Evolutionary conservation across 2,888 invertebrate genomes (phyloP).

Genomic region (Cerceris rybyensis): DNA sequence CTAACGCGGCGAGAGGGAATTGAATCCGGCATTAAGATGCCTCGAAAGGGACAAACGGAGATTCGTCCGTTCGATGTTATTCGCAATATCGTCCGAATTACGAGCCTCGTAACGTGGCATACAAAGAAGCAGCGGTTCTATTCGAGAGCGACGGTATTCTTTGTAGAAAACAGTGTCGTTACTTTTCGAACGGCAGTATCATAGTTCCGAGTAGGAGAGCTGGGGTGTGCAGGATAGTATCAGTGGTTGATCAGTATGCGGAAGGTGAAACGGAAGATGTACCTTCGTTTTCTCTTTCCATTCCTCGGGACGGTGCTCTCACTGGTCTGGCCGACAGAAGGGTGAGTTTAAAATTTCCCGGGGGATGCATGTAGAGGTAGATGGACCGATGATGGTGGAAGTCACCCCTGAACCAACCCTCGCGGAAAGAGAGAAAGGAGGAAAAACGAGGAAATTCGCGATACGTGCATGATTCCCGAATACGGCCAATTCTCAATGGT

Average conservation of each 20-base stretch:
- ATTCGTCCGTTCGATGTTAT: neutral
- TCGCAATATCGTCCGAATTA: neutral
- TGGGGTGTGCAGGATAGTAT: slow-evolving; percentile 7
- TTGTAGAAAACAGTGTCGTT: slow-evolving; percentile 16
- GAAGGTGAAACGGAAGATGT: slow-evolving; percentile 37
- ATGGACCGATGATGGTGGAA: slow-evolving; percentile 57
- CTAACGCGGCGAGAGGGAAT: neutral
- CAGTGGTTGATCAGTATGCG: slow-evolving; percentile 50
- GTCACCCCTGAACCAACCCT: slow-evolving; percentile 1
- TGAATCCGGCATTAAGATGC: neutral
- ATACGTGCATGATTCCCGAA: slow-evolving; percentile 44
- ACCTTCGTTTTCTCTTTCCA: slow-evolving; percentile 13
- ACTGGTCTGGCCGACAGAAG: slow-evolving; percentile 14
- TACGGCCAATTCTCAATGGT: slow-evolving; percentile 17
- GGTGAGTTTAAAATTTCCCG: slow-evolving; percentile 67
- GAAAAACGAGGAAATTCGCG: slow-evolving; percentile 46
- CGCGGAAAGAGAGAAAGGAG: slow-evolving; percentile 12
- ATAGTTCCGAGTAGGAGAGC: slow-evolving; percentile 6
- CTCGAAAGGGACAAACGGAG: neutral
- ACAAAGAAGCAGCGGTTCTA: neutral
- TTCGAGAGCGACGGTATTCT: neutral
- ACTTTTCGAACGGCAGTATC: slow-evolving; percentile 10
- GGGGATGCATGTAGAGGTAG: slow-evolving; percentile 44
- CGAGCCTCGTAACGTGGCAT: neutral
- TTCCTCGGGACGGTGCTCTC: slow-evolving; percentile 11